A percentile compares a stretch with the other conserved stretches of the same genome.
phyloP scores from a whole-genome alignment of 2,113 vertebrate species.

The Taurulus bubalis region DNA sequence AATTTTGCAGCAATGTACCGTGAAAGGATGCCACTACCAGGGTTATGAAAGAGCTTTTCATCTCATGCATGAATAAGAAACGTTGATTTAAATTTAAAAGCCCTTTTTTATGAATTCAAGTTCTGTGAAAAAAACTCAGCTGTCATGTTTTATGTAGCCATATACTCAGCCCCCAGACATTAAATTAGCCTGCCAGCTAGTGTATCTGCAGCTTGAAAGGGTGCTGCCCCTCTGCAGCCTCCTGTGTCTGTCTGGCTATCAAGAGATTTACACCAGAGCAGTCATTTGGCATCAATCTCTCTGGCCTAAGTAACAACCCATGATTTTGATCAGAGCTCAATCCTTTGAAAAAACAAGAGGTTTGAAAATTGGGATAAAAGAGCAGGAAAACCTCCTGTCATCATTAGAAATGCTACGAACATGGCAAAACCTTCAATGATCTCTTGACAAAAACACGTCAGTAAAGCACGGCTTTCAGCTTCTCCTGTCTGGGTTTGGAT shows the following conservation, averaged over 20 bases:
- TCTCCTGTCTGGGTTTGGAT: neutral
- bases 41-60: constrained; percentile 14
- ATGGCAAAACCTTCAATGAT: neutral
- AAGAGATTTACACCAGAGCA: constrained; percentile 42
- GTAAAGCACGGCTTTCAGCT: no score
- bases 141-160: constrained; percentile 22
- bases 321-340: constrained; percentile 35
- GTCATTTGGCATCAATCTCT: constrained; percentile 35
- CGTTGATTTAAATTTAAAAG: constrained; percentile 27
- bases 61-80: constrained; percentile 53
- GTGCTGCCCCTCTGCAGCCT: constrained; percentile 31
- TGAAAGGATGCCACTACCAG: constrained; percentile 34
- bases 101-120: constrained; percentile 24
- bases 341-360: constrained; percentile 23
- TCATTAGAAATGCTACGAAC: neutral
- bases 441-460: constrained; percentile 6
- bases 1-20: constrained; percentile 23
- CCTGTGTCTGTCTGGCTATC: constrained; percentile 17
- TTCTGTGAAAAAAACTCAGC: constrained; percentile 8
- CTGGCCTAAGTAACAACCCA: constrained; percentile 15
- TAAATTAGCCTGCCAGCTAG: constrained; percentile 37
- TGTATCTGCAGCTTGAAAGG: constrained; percentile 17
- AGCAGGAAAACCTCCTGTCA: neutral
- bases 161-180: constrained; percentile 34
- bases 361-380: neutral